phyloP scores from a whole-genome alignment of 2,888 invertebrate genomes.

The Scaptomyza polygonia region DNA sequence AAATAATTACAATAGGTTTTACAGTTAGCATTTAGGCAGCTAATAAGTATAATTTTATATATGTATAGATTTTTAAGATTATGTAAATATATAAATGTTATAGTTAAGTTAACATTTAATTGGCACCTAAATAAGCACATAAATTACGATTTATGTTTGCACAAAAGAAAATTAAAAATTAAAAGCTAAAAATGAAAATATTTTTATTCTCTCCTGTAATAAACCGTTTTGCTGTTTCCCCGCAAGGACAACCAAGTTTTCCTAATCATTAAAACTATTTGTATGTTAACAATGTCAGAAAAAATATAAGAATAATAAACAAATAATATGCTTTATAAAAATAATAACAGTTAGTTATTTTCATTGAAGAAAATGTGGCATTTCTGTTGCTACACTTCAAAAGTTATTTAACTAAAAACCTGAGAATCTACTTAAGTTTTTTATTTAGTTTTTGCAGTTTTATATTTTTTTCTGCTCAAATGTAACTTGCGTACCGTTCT shows the following conservation, averaged over 20 bases:
- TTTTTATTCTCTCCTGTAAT: slow-evolving; percentile 80
- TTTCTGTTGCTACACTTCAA: slow-evolving; percentile 27
- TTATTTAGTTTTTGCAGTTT: background rate
- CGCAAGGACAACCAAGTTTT: slow-evolving; percentile 61
- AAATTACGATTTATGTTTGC: slow-evolving; percentile 48
- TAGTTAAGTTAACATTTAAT: slow-evolving; percentile 42
- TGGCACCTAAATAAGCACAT: slow-evolving; percentile 43
- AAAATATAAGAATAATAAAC: slow-evolving; percentile 10
- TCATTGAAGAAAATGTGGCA: slow-evolving; percentile 41
- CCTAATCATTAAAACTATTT: slow-evolving; percentile 34
- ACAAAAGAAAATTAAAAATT: slow-evolving; percentile 63
- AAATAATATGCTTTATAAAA: slow-evolving; percentile 12
- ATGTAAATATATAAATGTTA: slow-evolving; percentile 23
- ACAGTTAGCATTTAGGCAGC: slow-evolving; percentile 25
- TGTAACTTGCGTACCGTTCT: background rate
- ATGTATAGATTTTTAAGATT: background rate
- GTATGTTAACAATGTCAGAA: slow-evolving; percentile 16
- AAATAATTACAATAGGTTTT: slow-evolving; percentile 39
- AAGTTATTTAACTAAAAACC: slow-evolving; percentile 45
- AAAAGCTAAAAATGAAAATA: slow-evolving; percentile 82
- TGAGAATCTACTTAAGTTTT: slow-evolving; percentile 56
- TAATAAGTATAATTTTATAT: slow-evolving; percentile 11
- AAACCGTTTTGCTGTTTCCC: slow-evolving; percentile 71
- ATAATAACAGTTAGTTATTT: background rate
- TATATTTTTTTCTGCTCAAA: slow-evolving; percentile 1